Evolutionary conservation across 1,140 invertebrate species (phyloP), one percentile per base, ranked within the genome.

Genomic region (Leptopilina clavipes): DNA sequence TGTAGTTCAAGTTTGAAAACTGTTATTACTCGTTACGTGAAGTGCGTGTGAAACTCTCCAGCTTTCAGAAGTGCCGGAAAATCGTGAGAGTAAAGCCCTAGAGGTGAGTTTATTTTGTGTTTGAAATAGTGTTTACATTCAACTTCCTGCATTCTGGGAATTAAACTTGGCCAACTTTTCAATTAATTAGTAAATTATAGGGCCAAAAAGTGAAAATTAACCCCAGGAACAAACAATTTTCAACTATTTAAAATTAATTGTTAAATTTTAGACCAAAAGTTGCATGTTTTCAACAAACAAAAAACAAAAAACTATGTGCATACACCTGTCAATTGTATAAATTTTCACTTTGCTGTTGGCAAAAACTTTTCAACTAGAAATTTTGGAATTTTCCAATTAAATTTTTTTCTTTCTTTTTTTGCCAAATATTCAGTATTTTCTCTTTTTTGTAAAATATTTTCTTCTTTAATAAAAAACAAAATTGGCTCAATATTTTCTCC

Each of bases 21-120:
- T 65, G 19, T 65, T 65, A 65, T 65, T 31, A 37, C 22, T 37
- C 11, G 59, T 65, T 65, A 65, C 59, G 59, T 65, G 59, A 65
- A 65, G 59, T 65, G 59, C 59, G 25, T 65, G 59, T 65, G 59
- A 65, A 65, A 65, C 59, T 65, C 59, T 65, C 25, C 59, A 9
- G 59, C 25, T 65, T 22, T 65, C 59, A 31, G 22, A 31, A 65
- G 59, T 65, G 59, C 25, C 25, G 59, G 59, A 65, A 65, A 65
- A 65, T 65, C 59, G 22, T 12, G 8, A 65, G 59, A 12, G 25
- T 65, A 65, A 65, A 65, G 25, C 25, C 59, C 59, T 31, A 37
- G 59, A 65, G 59, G 59, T 65, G 22, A 65, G 59, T 65, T 65
- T 31, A 65, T 37, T 65, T 31, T 65, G 59, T 31, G 22, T 65